Evolutionary conservation across 2,797 vertebrate genomes (phyloP).

Genomic region (Sciurus vulgaris): DNA sequence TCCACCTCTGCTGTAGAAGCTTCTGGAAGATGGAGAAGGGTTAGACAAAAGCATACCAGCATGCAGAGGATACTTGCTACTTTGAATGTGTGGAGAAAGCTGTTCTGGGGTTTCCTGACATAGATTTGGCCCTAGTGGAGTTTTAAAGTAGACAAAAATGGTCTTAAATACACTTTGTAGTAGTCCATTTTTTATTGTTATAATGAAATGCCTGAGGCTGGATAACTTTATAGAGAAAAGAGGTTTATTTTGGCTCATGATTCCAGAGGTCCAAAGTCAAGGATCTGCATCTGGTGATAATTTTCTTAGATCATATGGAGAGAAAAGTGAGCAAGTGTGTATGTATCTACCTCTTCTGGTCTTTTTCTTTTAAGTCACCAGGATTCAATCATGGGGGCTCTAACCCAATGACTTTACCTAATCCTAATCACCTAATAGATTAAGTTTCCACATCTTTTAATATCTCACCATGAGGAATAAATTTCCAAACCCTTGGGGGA

Average conservation of each 20-base stretch:
- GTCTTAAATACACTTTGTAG: background rate
- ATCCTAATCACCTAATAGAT: background rate
- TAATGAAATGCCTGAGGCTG: background rate
- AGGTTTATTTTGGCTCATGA: background rate
- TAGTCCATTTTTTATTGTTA: background rate
- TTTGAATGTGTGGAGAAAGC: background rate
- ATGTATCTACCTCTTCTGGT: background rate
- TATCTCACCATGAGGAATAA: background rate
- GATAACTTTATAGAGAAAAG: background rate
- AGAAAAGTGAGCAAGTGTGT: background rate
- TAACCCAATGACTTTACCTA: background rate
- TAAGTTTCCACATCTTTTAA: background rate
- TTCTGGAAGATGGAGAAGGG: conserved; percentile 44
- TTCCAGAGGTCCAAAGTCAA: background rate
- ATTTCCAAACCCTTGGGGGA: background rate
- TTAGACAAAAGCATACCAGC: background rate
- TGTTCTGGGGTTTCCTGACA: background rate
- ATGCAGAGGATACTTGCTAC: background rate
- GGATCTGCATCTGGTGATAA: background rate
- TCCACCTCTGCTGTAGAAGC: background rate
- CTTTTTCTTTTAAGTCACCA: background rate
- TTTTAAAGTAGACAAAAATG: background rate
- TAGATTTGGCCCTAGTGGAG: conserved; percentile 9
- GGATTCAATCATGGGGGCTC: background rate
- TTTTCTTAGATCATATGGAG: background rate